Evolutionary conservation across 2,888 invertebrate genomes (phyloP), one percentile per base, ranked within the genome.

Genomic region (Neoitamus cyanurus): DNA sequence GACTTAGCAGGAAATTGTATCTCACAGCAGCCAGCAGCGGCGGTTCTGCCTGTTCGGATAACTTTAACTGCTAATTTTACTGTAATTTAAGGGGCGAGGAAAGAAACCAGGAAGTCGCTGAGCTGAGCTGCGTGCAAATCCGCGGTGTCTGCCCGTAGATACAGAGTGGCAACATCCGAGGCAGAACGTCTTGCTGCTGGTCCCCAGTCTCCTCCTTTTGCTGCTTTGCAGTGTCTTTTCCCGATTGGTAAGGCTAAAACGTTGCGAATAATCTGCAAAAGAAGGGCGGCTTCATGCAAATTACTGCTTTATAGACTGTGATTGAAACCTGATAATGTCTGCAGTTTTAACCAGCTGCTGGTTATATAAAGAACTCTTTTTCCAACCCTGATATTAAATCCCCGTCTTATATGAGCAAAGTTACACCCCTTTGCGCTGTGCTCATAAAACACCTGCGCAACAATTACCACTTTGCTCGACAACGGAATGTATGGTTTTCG

Each of bases 1-100:
- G 80, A 42, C 68, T 68, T 34, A 37, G 31, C 80, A 80, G 80
- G 68, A 68, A 80, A 58, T 68, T 58, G 31, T 68, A 68, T 80
- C 80, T 36, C 20, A 25, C 31, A 20, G 15, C 34, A 31, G 30
- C 15, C 13, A 34, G 25, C 58, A 20, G 58, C 25, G 25, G 7
- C 58, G 58, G 20, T 2, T 58, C 58, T 58, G 58, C 58, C 58
- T 25, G 7, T n/a, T 58, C 25, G 58, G 58, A 58, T 58, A 58
- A 58, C 58, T 58, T 58, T 58, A 58, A 58, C 58, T 58, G 58
- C 58, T 58, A 58, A 58, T 58, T 58, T 58, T 58, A 58, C 58
- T 58, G 58, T 58, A 58, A 58, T 58, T 58, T 58, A 58, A 58
- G 58, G 58, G 58, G 58, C 58, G 58, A n/a, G 58, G 58, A 58